Base-by-base conservation (phyloP, 2,888 invertebrate genomes). In the Dascillus cervinus region DNA sequence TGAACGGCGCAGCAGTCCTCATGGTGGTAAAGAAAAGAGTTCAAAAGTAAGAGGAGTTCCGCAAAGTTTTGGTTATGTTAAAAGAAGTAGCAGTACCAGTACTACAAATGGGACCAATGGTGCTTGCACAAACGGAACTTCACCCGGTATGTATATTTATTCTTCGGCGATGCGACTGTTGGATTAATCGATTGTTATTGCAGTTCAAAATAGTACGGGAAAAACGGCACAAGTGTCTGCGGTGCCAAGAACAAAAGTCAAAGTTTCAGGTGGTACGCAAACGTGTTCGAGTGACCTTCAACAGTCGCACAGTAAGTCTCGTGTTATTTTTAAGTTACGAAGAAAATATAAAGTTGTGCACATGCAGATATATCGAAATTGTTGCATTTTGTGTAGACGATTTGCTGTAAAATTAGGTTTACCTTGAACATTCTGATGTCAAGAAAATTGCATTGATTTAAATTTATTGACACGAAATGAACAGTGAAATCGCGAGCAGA, bases 191-290 rank as follows among this genome's bases (percentile, higher is more conserved):
- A n/a, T n/a, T n/a, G n/a, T n/a, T 32, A 23, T 56, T 55, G 27
- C 41, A 60, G 60, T 55, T 32, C 59, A 56, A 42, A 53, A 51
- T 32, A 57, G 56, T 34, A 46, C 54, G 19, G 63, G 63, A 15
- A 66, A 66, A 56, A 86, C 87, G 4, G 86, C 86, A 22, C 84
- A 87, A 66, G 86, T 87, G 15, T 84, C 87, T 29, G 86, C 86
- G 2, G 87, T 88, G 22, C 87, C 87, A 4, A 72, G 87, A 51
- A 84, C 86, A 1, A 87, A 88, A 67, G 82, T 89, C 15, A 90
- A 90, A 69, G 85, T 89, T 13, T 87, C 89, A 3, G 89, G 89
- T 8, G 90, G 90, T 13, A 89, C 90, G 0, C 90, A 91, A 62
- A 90, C 90, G 3, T 82, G 86, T 52, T 82, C 81, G 17, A 81